Percentiles rank a stretch among this genome's conserved stretches.
phyloP scores from a whole-genome alignment of 2,113 vertebrate species.

The Atractosteus spatula region DNA sequence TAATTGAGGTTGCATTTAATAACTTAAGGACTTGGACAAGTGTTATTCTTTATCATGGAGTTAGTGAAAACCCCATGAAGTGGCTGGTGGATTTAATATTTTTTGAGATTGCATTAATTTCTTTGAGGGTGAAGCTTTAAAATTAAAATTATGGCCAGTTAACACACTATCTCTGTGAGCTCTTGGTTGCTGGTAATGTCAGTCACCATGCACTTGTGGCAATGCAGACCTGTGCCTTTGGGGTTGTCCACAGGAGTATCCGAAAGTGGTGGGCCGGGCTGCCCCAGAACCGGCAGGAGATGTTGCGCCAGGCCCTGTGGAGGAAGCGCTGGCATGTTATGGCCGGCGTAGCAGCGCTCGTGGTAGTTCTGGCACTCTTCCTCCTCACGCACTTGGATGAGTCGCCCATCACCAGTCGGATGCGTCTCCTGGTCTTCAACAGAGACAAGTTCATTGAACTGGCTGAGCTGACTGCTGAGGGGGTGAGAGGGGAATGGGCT shows the following conservation, averaged over 20 bases:
- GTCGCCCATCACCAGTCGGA: slow-evolving; percentile 83
- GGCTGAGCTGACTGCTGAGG: slow-evolving; percentile 73
- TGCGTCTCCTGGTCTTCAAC: slow-evolving; percentile 79
- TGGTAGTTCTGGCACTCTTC: slow-evolving; percentile 70
- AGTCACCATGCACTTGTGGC: no score
- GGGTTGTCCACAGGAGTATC: slow-evolving; percentile 73
- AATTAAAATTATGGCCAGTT: no score
- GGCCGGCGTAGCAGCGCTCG: slow-evolving; percentile 56
- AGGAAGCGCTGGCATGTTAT: slow-evolving; percentile 78
- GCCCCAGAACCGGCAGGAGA: slow-evolving; percentile 76
- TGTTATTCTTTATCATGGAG: no score
- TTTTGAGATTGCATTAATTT: no score
- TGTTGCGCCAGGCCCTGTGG: slow-evolving; percentile 71
- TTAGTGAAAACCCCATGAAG: no score
- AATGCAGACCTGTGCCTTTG: no score
- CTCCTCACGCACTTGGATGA: slow-evolving; percentile 88
- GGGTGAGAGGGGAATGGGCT: slow-evolving; percentile 61
- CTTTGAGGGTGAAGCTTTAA: no score
- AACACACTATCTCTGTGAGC: no score
- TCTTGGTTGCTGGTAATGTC: no score
- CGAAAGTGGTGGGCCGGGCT: slow-evolving; percentile 91
- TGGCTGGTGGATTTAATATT: no score
- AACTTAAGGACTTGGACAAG: no score
- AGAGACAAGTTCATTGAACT: slow-evolving; percentile 80
- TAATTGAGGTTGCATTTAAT: no score